A percentile compares a stretch with the other conserved stretches of the same genome.
phyloP scores from a whole-genome alignment of 2,888 invertebrate genomes.

The Parascotia fuliginaria region DNA sequence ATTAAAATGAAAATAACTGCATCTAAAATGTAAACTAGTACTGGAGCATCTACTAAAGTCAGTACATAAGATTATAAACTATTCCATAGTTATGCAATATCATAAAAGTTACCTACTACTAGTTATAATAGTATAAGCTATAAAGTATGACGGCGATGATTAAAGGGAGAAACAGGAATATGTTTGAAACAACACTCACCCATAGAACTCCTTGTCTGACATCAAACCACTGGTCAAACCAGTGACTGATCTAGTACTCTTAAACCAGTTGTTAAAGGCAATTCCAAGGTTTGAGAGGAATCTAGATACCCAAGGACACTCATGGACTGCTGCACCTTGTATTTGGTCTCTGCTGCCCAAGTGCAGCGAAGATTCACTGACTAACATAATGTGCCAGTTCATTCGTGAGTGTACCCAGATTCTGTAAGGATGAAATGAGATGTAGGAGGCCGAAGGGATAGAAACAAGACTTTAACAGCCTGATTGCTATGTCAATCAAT shows the following conservation, averaged over 20 bases:
- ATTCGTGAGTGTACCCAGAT: constrained; percentile 71
- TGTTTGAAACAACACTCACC: constrained; percentile 44
- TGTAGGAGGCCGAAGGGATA: too few species aligned
- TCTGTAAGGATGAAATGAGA: constrained; percentile 40
- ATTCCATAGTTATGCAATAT: too few species aligned
- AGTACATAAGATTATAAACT: too few species aligned
- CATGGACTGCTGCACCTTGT: constrained; percentile 59
- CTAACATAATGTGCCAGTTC: constrained; percentile 64
- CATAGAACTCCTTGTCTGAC: constrained; percentile 63
- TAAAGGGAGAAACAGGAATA: too few species aligned
- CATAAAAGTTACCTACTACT: too few species aligned
- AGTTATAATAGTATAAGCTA: too few species aligned
- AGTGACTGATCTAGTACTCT: constrained; percentile 49
- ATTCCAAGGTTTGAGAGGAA: constrained; percentile 61
- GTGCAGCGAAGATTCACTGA: constrained; percentile 66
- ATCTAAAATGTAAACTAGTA: too few species aligned
- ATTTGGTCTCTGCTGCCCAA: constrained; percentile 67
- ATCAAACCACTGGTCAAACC: constrained; percentile 27
- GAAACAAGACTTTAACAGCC: too few species aligned
- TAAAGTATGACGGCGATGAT: too few species aligned
- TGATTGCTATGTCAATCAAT: too few species aligned
- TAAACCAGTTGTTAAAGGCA: constrained; percentile 65
- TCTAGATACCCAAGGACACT: constrained; percentile 69
- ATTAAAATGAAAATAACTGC: too few species aligned
- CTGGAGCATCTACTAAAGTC: too few species aligned